Percentiles rank a stretch among this genome's conserved stretches.
phyloP scores from a whole-genome alignment of 2,888 invertebrate species.

The Rhingia rostrata region DNA sequence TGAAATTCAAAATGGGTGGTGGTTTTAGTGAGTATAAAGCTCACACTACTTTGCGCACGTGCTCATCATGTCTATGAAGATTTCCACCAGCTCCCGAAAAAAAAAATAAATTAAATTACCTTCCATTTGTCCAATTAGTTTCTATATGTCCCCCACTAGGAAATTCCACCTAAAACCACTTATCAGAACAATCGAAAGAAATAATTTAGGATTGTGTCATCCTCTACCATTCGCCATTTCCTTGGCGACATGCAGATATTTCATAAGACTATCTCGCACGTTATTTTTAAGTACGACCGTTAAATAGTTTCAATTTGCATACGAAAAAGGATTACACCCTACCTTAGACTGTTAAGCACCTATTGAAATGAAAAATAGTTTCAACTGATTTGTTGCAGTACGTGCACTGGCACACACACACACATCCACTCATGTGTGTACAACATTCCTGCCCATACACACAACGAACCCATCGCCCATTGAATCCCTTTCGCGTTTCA shows the following conservation, averaged over 20 bases:
- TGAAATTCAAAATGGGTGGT: too few species aligned
- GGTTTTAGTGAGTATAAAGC: too few species aligned
- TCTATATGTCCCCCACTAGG: too few species aligned
- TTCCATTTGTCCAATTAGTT: too few species aligned
- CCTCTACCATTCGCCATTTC: conserved; percentile 3
- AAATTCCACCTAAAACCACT: background rate
- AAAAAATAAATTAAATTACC: too few species aligned
- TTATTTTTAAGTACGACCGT: conserved; percentile 44
- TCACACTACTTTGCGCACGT: too few species aligned
- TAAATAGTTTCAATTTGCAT: conserved; percentile 69
- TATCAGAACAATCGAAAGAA: background rate
- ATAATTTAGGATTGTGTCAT: conserved; percentile 17
- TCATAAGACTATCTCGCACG: conserved; percentile 42
- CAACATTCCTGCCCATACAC: too few species aligned
- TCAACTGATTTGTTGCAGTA: conserved; percentile 59
- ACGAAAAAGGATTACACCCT: conserved; percentile 39
- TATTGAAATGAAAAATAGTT: conserved; percentile 67
- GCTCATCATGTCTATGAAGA: too few species aligned
- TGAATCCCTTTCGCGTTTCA: conserved; percentile 40
- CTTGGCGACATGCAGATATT: background rate
- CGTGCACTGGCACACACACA: background rate
- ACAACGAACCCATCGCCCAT: background rate
- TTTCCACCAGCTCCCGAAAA: too few species aligned
- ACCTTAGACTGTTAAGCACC: conserved; percentile 43
- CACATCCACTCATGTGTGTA: background rate